Evolutionary conservation across 2,113 vertebrate genomes (phyloP).

Genomic region (Amphiprion ocellaris): DNA sequence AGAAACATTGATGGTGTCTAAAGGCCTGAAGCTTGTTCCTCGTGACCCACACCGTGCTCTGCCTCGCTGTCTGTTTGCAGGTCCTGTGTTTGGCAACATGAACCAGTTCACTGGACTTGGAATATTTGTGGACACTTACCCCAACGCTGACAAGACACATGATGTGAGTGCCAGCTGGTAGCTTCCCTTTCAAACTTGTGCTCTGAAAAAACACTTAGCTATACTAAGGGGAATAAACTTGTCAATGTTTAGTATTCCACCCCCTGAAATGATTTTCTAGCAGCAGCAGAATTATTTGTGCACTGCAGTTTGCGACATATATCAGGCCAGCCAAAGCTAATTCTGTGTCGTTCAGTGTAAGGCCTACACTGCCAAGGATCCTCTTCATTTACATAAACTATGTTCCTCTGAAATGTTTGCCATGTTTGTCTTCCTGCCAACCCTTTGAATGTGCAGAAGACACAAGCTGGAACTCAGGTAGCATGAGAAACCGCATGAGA

Average conservation of each 20-base stretch:
- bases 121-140: conserved; percentile 96
- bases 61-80: conserved; percentile 74
- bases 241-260: no score
- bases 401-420: not conserved
- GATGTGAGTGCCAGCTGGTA: conserved; percentile 84
- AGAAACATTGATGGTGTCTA: no score
- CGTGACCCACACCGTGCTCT: not conserved
- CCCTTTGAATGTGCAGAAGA: conserved; percentile 78
- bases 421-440: conserved; percentile 19
- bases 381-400: not conserved
- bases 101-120: conserved; percentile 93
- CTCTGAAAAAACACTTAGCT: not conserved
- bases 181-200: not conserved
- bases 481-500: conserved; percentile 21
- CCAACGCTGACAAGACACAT: conserved; percentile 93
- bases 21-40: no score
- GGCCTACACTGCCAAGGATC: not conserved
- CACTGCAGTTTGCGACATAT: not conserved
- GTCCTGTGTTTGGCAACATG: conserved; percentile 95
- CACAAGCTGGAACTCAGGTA: conserved; percentile 89
- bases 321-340: not conserved
- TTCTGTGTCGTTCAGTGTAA: not conserved
- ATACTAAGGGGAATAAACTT: not conserved
- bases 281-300: not conserved
- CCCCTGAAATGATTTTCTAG: no score